Conservation (phyloP, 37 sponge, comb jelly and placozoan genomes). For the Axinella damicornis region DNA sequence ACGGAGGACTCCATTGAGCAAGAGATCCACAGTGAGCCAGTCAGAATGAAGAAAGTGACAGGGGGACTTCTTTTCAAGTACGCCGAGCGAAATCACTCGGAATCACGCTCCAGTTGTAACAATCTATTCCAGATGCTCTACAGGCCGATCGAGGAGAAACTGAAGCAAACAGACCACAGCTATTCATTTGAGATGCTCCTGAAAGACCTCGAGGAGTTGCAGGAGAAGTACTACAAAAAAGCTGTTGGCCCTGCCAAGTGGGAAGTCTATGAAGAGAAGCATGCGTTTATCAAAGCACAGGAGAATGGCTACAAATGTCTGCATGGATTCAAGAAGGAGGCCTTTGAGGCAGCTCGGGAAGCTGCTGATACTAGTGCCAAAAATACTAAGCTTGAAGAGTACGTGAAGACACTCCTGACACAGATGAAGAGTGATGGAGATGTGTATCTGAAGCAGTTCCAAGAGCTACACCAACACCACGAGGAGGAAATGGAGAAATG, state of each 20-base stretch:
- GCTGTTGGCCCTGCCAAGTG: constrained; percentile 60
- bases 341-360: not conserved
- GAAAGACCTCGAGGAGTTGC: constrained; percentile 17
- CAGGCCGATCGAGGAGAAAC: not conserved
- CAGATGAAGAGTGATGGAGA: constrained; percentile 28
- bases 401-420: not conserved
- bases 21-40: not conserved
- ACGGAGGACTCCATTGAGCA: not conserved
- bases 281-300: not conserved
- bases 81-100: constrained; percentile 12
- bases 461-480: not conserved
- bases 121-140: constrained; percentile 20
- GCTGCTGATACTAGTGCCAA: not conserved
- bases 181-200: constrained; percentile 3
- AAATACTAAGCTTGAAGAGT: not conserved
- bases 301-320: not conserved
- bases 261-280: constrained; percentile 27
- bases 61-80: constrained; percentile 35
- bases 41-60: not conserved
- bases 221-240: not conserved
- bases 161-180: not conserved
- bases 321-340: constrained; percentile 14
- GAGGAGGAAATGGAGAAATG: constrained; percentile 12
- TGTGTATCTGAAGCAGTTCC: not conserved
- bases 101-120: not conserved